phyloP scores from a whole-genome alignment of 2,113 vertebrate species.

The Eolophus roseicapilla region DNA sequence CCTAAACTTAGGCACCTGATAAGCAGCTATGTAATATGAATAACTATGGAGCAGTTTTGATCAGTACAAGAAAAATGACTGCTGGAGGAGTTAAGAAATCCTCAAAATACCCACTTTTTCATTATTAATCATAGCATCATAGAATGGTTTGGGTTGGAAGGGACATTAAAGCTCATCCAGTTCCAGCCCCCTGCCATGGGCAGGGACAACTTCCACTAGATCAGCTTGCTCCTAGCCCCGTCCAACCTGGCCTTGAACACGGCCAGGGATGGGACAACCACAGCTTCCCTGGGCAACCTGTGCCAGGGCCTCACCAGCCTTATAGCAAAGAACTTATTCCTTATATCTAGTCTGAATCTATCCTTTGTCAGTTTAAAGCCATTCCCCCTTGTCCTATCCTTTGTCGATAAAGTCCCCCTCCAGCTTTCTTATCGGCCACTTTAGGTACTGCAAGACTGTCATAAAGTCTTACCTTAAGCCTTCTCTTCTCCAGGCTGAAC shows the following conservation, averaged over 20 bases:
- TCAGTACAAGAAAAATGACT: neutral
- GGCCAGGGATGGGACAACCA: neutral
- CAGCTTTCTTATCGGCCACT: neutral
- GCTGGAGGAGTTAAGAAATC: neutral
- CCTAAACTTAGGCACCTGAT: neutral
- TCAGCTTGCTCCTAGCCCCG: neutral
- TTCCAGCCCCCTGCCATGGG: neutral
- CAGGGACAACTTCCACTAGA: neutral
- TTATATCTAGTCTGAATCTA: neutral
- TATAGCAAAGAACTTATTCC: neutral
- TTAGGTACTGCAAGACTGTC: neutral
- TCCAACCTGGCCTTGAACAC: neutral
- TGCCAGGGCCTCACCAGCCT: neutral
- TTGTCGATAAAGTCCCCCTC: neutral
- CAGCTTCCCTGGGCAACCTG: neutral
- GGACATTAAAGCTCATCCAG: neutral
- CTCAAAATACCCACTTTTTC: neutral
- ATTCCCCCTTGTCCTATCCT: neutral
- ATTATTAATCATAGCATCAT: neutral
- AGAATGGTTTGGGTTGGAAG: neutral
- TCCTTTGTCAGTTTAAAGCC: neutral
- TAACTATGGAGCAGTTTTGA: neutral
- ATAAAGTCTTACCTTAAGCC: neutral
- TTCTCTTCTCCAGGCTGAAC: neutral
- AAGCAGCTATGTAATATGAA: neutral